Percentiles rank a stretch among this genome's conserved stretches.
Evolutionary conservation across 1,140 invertebrate genomes (phyloP).

Genomic region (Nasonia vitripennis): DNA sequence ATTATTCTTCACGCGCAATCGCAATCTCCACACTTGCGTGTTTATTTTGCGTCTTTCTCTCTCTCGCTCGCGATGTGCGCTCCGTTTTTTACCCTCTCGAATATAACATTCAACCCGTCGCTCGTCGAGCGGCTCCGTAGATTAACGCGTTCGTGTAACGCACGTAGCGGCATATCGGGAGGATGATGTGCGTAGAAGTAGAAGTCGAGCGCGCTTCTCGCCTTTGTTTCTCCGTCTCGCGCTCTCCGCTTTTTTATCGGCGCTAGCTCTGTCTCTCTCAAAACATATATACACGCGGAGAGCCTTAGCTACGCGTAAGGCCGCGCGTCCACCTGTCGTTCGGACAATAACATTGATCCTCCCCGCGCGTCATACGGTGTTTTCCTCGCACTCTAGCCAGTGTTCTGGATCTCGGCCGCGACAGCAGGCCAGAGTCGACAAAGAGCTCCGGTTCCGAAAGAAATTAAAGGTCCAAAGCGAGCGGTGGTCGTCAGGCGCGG

Average conservation of each 20-base stretch:
- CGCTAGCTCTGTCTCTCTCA: constrained; percentile 7
- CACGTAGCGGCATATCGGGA: no score
- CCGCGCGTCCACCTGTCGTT: background rate
- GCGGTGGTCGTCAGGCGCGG: no score
- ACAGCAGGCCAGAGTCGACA: background rate
- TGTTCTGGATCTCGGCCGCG: no score
- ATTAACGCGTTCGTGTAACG: background rate
- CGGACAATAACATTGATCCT: background rate
- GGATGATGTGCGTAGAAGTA: no score
- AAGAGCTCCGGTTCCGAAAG: background rate
- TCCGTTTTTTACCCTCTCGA: background rate
- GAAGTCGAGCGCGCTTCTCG: background rate
- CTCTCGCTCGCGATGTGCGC: no score
- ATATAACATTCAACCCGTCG: background rate
- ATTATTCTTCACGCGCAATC: constrained; percentile 55
- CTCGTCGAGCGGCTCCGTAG: background rate
- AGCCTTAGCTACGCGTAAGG: background rate
- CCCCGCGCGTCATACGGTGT: background rate
- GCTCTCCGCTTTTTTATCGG: background rate
- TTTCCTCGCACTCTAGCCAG: no score
- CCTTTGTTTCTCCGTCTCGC: background rate
- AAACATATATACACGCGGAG: constrained; percentile 4
- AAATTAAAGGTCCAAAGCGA: background rate
- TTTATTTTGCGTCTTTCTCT: background rate
- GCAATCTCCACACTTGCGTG: constrained; percentile 47